Base-by-base conservation (phyloP, 2,888 invertebrate genomes). In the Cylloceria caligata region DNA sequence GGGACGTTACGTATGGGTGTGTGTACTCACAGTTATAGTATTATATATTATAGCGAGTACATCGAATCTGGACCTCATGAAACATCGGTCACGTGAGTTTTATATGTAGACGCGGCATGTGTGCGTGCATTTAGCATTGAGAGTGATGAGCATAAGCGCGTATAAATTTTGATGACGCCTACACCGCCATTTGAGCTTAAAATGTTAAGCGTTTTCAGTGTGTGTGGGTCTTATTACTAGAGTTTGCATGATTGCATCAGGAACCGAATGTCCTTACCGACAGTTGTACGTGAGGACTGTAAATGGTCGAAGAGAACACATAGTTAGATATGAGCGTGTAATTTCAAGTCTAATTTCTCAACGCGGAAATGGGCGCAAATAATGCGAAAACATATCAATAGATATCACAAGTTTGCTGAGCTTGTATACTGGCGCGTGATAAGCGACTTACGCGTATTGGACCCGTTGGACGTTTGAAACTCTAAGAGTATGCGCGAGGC, bases 291-390 rank as follows among this genome's bases (percentile, higher is more conserved):
- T 72, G 75, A 34, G 21, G 68, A 76, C 68, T 76, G 75, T 68
- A 76, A 68, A 76, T 76, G 55, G 67, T 68, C 67, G 30, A 30
- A 47, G 47, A 4, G 24, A 21, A 9, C 39, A 6, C n/a, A 16
- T 42, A 0, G 0, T 6, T 45, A 45, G 1, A 16, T 16, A 45
- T 45, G 16, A 30, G 27, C 55, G 30, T 49, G 49, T 52, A 52
- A 52, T 52, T 65, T 16, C 27, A 19, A 13, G 45, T 65, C 36
- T 57, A 71, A 71, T 57, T 71, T 64, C 60, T 47, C 39, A 75
- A 80, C 36, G 75, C 74, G 80, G 80, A 80, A 80, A 80, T 75
- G 80, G 64, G 69, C 65, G 57, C 64, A 24, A 19, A 80, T 80
- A 75, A 71, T 75, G 75, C 57, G 69, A 69, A 55, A 74, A 75